phyloP scores from a whole-genome alignment of 1,140 invertebrate genomes.

The Muscidifurax raptorellus region DNA sequence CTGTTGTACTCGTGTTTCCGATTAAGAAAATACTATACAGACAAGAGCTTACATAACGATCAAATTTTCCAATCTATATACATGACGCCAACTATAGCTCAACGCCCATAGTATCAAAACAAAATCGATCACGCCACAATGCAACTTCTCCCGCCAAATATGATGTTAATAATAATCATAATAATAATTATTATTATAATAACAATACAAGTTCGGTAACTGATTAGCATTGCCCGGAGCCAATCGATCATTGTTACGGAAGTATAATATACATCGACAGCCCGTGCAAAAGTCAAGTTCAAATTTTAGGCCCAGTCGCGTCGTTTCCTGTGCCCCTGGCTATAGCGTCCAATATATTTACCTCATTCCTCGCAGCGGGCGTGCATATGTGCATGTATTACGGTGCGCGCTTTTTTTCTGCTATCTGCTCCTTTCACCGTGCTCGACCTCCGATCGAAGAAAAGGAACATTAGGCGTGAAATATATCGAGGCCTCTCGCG shows the following conservation, averaged over 20 bases:
- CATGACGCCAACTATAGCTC: not conserved
- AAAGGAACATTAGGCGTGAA: constrained; percentile 23
- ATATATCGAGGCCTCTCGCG: constrained; percentile 1
- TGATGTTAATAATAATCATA: too few relatives aligned
- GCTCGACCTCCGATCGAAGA: constrained; percentile 26
- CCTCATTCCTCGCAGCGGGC: not conserved
- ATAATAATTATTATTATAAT: too few relatives aligned
- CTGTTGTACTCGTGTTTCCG: too few relatives aligned
- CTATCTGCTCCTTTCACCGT: constrained; percentile 25
- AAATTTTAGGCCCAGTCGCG: not conserved
- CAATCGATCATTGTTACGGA: constrained; percentile 20
- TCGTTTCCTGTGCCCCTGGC: not conserved
- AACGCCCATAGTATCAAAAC: not conserved
- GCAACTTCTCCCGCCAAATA: not conserved
- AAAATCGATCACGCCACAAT: not conserved
- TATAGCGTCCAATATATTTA: not conserved
- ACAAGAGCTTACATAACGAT: too few relatives aligned
- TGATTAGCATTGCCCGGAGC: not conserved
- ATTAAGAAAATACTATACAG: too few relatives aligned
- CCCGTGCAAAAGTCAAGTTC: not conserved
- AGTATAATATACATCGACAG: not conserved
- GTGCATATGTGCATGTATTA: not conserved
- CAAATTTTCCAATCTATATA: too few relatives aligned
- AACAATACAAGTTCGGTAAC: not conserved
- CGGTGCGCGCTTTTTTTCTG: not conserved